These are phyloP conservation scores for Heliconius ethilla DNA, from an alignment of 2,888 invertebrate species.

Conservation along the genomic window DNA sequence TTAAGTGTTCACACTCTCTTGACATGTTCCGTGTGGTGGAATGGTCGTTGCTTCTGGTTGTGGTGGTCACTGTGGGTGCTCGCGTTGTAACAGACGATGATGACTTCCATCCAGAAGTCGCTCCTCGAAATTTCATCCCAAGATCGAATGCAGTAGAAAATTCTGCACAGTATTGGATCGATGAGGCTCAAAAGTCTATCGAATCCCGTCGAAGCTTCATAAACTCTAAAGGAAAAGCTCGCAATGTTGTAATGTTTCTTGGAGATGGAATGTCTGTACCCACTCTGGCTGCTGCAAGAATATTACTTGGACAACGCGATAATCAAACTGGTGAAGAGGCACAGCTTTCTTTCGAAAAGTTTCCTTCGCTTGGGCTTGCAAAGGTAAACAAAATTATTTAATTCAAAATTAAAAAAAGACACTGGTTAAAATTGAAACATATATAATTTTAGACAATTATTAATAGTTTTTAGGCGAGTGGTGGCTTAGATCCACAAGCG, in stretches of 20 bases:
- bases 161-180: conserved; percentile 65
- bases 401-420: not conserved
- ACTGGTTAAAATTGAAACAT: too few species aligned
- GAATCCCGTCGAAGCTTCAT: conserved; percentile 60
- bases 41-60: not conserved
- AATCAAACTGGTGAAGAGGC: conserved; percentile 82
- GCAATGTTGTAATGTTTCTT: conserved; percentile 86
- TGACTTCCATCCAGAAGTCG: not conserved
- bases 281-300: conserved; percentile 85
- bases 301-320: conserved; percentile 83
- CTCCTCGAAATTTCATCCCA: not conserved
- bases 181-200: conserved; percentile 66
- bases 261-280: conserved; percentile 89
- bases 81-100: conserved; percentile 8
- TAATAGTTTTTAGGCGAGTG: too few species aligned
- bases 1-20: not conserved
- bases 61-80: not conserved
- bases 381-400: conserved; percentile 68
- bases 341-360: conserved; percentile 82
- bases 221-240: conserved; percentile 43
- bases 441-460: too few species aligned
- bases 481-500: too few species aligned
- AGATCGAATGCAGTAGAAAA: conserved; percentile 8
- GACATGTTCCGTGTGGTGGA: not conserved
- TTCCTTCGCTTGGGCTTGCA: conserved; percentile 83